Conservation (phyloP, 2,797 vertebrate species). For the Caiman crocodilus region DNA sequence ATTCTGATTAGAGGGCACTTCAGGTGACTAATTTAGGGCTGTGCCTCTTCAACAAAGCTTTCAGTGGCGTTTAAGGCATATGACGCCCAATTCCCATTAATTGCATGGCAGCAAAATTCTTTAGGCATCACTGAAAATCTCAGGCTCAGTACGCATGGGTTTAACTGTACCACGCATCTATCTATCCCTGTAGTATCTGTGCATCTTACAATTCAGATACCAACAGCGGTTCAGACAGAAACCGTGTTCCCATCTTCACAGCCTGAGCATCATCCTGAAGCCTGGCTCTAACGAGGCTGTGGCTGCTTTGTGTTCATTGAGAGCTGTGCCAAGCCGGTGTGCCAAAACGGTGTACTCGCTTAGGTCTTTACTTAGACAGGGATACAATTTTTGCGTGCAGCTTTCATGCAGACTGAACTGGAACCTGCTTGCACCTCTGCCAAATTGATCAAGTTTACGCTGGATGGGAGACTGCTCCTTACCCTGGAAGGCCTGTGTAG, state of each 20-base stretch:
- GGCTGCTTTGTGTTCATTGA: rapidly evolving
- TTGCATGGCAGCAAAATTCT: rapidly evolving
- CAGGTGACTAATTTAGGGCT: not conserved
- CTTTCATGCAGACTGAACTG: not conserved
- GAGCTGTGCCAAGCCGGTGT: not conserved
- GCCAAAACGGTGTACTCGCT: rapidly evolving
- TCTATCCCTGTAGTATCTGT: rapidly evolving
- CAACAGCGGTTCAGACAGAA: not conserved
- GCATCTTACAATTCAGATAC: not conserved
- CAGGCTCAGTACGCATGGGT: rapidly evolving
- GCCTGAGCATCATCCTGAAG: not conserved
- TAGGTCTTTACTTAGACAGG: rapidly evolving
- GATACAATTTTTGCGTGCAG: not conserved
- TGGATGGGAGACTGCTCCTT: not conserved
- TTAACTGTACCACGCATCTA: not conserved
- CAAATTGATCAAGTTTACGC: not conserved
- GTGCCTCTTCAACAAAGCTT: not conserved
- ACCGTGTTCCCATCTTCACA: no score
- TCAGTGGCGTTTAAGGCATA: rapidly evolving
- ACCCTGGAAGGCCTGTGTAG: not conserved
- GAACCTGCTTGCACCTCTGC: not conserved
- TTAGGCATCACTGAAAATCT: rapidly evolving
- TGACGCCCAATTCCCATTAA: not conserved
- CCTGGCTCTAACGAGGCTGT: rapidly evolving
- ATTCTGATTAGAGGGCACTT: not conserved